Evolutionary conservation across 2,888 invertebrate genomes (phyloP).

Genomic region (Palloptera scutellata): DNA sequence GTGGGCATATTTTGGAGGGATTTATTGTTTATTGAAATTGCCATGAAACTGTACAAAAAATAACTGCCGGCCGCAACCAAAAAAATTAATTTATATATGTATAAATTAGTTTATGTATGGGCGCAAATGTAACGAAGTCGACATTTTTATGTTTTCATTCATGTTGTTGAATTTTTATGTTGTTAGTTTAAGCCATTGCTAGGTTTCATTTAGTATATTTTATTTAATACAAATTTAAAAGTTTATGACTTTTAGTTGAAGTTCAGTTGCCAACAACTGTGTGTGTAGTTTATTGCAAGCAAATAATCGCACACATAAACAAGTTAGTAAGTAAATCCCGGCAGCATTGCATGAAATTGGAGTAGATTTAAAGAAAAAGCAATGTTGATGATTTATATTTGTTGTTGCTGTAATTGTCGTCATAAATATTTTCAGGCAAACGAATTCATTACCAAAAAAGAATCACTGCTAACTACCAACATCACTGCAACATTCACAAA

Average conservation of each 20-base stretch:
- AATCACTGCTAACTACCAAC: neutral
- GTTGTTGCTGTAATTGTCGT: constrained; percentile 12
- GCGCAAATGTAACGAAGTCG: constrained; percentile 52
- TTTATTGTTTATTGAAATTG: constrained; percentile 62
- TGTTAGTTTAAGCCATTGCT: neutral
- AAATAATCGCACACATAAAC: constrained; percentile 1
- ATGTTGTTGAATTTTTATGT: constrained; percentile 50
- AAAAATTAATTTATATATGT: no score
- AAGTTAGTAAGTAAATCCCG: constrained; percentile 10
- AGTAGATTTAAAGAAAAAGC: constrained; percentile 16
- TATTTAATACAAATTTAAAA: neutral
- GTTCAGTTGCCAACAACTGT: neutral
- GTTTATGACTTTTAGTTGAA: constrained; percentile 14
- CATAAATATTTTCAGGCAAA: constrained; percentile 22
- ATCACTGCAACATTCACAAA: neutral
- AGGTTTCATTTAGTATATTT: neutral
- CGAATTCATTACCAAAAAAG: constrained; percentile 17
- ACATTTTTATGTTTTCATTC: constrained; percentile 61
- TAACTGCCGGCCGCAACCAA: no score
- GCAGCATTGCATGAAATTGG: constrained; percentile 19
- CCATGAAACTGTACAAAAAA: constrained; percentile 54
- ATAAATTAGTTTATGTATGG: constrained; percentile 50
- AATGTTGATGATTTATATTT: constrained; percentile 15
- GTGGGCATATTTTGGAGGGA: constrained; percentile 47
- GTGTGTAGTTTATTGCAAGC: neutral